Percentiles rank a stretch among this genome's conserved stretches.
Conservation (phyloP, 2,113 vertebrate species). For the Raja brachyura region DNA sequence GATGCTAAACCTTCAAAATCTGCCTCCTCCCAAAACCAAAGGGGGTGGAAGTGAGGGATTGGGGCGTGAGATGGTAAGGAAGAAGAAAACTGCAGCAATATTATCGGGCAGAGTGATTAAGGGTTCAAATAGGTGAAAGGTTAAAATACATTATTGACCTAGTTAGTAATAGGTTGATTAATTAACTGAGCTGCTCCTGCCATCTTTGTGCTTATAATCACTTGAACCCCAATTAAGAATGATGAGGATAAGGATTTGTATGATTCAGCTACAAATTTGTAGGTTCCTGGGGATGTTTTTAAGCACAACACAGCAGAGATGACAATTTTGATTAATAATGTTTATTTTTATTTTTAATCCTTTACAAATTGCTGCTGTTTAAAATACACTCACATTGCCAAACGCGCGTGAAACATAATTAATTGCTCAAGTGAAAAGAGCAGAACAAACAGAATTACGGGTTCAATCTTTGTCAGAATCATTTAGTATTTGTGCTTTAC, state of each 20-base stretch:
- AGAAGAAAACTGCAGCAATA: background rate
- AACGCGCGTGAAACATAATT: conserved; percentile 5
- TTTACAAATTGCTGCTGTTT: conserved; percentile 34
- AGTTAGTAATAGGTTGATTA: conserved; percentile 33
- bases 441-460: conserved; percentile 38
- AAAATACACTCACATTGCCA: conserved; percentile 13
- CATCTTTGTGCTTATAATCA: conserved; percentile 29
- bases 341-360: conserved; percentile 38
- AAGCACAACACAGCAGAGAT: conserved; percentile 30
- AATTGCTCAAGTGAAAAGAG: conserved; percentile 28
- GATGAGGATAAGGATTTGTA: conserved; percentile 21
- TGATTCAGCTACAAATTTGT: conserved; percentile 37
- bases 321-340: conserved; percentile 37
- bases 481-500: conserved; percentile 30
- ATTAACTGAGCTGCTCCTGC: conserved; percentile 13
- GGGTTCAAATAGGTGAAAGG: conserved; percentile 17
- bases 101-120: background rate
- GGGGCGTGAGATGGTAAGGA: background rate
- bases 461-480: conserved; percentile 15
- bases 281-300: conserved; percentile 35
- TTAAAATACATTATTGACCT: conserved; percentile 28
- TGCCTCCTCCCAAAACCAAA: background rate
- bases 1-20: background rate
- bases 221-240: conserved; percentile 36
- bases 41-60: background rate